Base-by-base conservation (phyloP, 2,113 vertebrate genomes). In the Oceanites oceanicus region DNA sequence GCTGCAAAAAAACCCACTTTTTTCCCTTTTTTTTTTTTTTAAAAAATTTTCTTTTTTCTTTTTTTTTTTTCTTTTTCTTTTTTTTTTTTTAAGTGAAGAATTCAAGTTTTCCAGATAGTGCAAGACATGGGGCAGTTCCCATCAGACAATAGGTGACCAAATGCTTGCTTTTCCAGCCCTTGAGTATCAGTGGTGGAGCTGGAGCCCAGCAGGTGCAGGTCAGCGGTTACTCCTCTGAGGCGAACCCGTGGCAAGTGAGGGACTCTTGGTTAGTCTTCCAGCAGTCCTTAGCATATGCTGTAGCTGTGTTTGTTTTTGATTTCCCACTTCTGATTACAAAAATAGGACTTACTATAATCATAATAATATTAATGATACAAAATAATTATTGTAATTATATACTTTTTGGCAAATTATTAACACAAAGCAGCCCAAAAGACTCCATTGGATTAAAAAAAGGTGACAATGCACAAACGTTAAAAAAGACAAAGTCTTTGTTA, bases 71-170 rank as follows among this genome's bases (percentile, higher is more conserved):
- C n/a, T 6, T 10, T 7, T 2, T 4, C 9, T 12, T 9, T 3
- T 34, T 74, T 36, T 9, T 56, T 12, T 56, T 55, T 26, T 27
- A 1, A 83, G 27, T 40, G 80, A 91, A 88, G 61, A 92, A 89
- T 97, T 98, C 95, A 97, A 96, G 95, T 97, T 96, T 98, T 93
- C 72, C 80, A 55, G 91, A 92, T 56, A 97, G 96, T 96, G 97
- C 95, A 96, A 98, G 92, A 86, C 59, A 56, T 85, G 53, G 50
- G 45, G 59, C 80, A 32, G 42, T 75, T 94, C 78, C 86, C 73
- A 53, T 45, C 49, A 83, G 77, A 90, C 58, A 86, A 34, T 6
- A 93, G 70, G 59, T 49, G 89, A 96, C 63, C 80, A 40, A 90
- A 89, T 1, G 16, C 32, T 3, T 6, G 6, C 38, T 42, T 70